Base-by-base conservation (phyloP, 2,888 invertebrate genomes). In the Aquatica leii region DNA sequence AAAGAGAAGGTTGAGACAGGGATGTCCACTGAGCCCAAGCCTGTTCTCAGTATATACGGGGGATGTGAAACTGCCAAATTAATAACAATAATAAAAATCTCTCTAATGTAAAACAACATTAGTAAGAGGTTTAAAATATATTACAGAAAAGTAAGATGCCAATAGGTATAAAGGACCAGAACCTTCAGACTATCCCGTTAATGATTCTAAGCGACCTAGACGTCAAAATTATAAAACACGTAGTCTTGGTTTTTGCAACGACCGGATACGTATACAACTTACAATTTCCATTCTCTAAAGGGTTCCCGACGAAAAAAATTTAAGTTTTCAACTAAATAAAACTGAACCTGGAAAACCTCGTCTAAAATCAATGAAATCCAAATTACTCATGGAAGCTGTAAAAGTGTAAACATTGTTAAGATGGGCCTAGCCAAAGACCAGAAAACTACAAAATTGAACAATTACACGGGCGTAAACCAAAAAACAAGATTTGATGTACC, bases 31-130 rank as follows among this genome's bases (percentile, higher is more conserved):
- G n/a, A n/a, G n/a, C n/a, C n/a, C n/a, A n/a, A n/a, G n/a, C n/a
- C n/a, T n/a, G n/a, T n/a, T n/a, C n/a, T n/a, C n/a, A n/a, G n/a
- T n/a, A n/a, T n/a, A n/a, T n/a, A n/a, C n/a, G n/a, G n/a, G n/a
- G n/a, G n/a, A n/a, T n/a, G n/a, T n/a, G n/a, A 17, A 17, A 24
- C 53, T 14, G 62, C 63, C 20, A 73, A 73, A 62, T 72, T 72
- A 11, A 74, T 62, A 66, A 74, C 75, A 4, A 57, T 70, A 11
- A 56, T 71, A 75, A 78, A 61, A 75, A 73, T 62, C 53, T 70
- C 8, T 70, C 68, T 4, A 75, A 77, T 68, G 69, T 1, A 76
- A 77, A 68, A 76, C 74, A 5, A 74, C 71, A 18, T 56, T 72
- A 18, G 65, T 71, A 18, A 76, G 71, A 64, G 75, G 77, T 60